phyloP scores from a whole-genome alignment of 2,888 invertebrate genomes.

The Cheiracanthium punctorium region DNA sequence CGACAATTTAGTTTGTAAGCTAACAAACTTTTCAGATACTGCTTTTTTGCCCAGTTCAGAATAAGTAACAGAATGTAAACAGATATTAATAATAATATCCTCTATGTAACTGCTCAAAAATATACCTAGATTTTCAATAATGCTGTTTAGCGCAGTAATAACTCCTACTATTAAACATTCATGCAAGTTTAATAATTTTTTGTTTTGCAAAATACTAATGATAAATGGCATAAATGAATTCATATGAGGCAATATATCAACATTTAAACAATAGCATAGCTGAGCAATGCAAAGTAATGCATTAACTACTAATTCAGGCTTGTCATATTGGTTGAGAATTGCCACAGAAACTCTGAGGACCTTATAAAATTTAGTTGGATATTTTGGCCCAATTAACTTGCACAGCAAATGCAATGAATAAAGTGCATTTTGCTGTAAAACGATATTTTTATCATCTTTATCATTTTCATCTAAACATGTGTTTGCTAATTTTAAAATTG shows the following conservation, averaged over 20 bases:
- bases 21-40: constrained; percentile 72
- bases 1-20: constrained; percentile 71
- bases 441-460: constrained; percentile 81
- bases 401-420: constrained; percentile 89
- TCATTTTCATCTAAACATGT: constrained; percentile 77
- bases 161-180: constrained; percentile 81
- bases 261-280: constrained; percentile 84
- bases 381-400: constrained; percentile 82
- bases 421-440: constrained; percentile 85
- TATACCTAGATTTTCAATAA: constrained; percentile 86
- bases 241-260: constrained; percentile 85
- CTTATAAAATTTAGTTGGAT: constrained; percentile 83
- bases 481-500: constrained; percentile 81
- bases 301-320: constrained; percentile 77
- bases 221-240: constrained; percentile 85
- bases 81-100: constrained; percentile 64
- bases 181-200: constrained; percentile 66
- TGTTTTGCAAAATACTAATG: constrained; percentile 68
- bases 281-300: constrained; percentile 81
- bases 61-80: constrained; percentile 43
- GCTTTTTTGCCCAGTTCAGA: constrained; percentile 31
- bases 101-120: constrained; percentile 89
- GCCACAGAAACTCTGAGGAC: constrained; percentile 83
- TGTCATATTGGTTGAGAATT: constrained; percentile 79
- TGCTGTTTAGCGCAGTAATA: constrained; percentile 86